Conservation (phyloP, 2,113 vertebrate genomes). For the zebrafish (Danio rerio) region GRCz12tu NC_133195.1:46465001-46465500, state of each 20-base stretch:
- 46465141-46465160: too few species aligned
- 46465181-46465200: not conserved
- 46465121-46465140: too few species aligned
- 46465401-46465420: constrained; percentile 92
- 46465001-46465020: too few species aligned
- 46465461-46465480: not conserved
- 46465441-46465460: not conserved
- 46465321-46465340: constrained; percentile 94
- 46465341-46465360: constrained; percentile 99
- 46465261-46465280: too few species aligned
- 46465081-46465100: too few species aligned
- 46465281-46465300: constrained; percentile 82
- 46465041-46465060: too few species aligned
- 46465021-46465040: too few species aligned
- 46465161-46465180: not conserved
- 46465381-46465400: constrained; percentile 97
- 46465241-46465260: too few species aligned
- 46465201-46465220: not conserved
- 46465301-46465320: constrained; percentile 97
- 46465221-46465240: too few species aligned
- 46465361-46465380: constrained; percentile 96
- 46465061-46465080: too few species aligned
- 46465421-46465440: not conserved
- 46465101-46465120: too few species aligned
- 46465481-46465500: not conserved